These are phyloP conservation scores for Smittia sp. DNA, from an alignment of 2,888 invertebrate species.

Conservation along the genomic window DNA sequence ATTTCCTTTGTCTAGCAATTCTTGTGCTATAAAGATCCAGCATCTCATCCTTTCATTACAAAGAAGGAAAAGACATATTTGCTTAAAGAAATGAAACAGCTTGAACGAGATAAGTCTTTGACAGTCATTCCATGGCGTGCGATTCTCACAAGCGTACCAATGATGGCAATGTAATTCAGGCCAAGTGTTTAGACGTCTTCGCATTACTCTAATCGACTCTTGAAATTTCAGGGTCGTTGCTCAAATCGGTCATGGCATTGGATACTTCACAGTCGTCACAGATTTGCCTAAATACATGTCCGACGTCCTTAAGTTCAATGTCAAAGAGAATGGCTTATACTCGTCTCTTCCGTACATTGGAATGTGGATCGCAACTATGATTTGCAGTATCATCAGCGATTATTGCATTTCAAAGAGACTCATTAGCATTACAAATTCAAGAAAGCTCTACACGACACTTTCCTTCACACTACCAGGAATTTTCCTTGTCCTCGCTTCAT, in stretches of 20 bases:
- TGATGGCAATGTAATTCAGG: slow-evolving; percentile 59
- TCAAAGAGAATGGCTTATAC: slow-evolving; percentile 55
- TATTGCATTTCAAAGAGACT: slow-evolving; percentile 58
- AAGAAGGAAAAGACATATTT: slow-evolving; percentile 63
- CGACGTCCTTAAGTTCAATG: slow-evolving; percentile 55
- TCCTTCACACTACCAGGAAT: slow-evolving; percentile 53
- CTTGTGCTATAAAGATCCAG: slow-evolving; percentile 61
- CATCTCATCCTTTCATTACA: slow-evolving; percentile 65
- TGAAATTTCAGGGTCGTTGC: slow-evolving; percentile 49
- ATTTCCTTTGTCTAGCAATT: slow-evolving; percentile 51
- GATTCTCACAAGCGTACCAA: slow-evolving; percentile 61
- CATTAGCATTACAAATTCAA: slow-evolving; percentile 57
- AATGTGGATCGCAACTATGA: slow-evolving; percentile 56
- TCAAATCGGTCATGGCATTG: slow-evolving; percentile 59
- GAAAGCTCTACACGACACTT: slow-evolving; percentile 62
- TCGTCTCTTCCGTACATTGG: slow-evolving; percentile 57
- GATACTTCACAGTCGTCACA: slow-evolving; percentile 58
- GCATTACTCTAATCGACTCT: background rate
- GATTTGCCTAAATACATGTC: slow-evolving; percentile 58
- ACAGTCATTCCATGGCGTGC: slow-evolving; percentile 63
- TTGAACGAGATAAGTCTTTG: slow-evolving; percentile 53
- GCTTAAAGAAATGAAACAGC: slow-evolving; percentile 58
- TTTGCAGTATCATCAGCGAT: slow-evolving; percentile 62
- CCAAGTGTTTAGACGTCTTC: background rate
- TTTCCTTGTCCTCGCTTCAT: slow-evolving; percentile 60